phyloP scores from a whole-genome alignment of 2,888 invertebrate species.

The Heliconius hortense region DNA sequence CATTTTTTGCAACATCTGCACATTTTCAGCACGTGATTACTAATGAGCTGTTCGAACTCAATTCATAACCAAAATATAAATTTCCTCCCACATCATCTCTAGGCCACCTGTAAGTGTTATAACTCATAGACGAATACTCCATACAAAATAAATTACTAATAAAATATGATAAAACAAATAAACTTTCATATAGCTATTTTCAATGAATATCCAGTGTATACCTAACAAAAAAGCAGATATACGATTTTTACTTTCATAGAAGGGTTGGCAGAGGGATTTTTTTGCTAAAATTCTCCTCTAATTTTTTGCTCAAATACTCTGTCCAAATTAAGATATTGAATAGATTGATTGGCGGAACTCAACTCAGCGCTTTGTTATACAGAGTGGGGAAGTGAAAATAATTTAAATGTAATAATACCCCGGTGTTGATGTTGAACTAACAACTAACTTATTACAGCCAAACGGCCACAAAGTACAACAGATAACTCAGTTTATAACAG shows the following conservation, averaged over 20 bases:
- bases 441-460: not conserved
- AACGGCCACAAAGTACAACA: not conserved
- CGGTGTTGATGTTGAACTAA: not conserved
- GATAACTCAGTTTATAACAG: not conserved
- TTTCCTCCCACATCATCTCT: conserved; percentile 6
- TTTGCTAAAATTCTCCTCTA: too few relatives aligned
- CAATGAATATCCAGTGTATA: too few relatives aligned
- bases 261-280: too few relatives aligned
- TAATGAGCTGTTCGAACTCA: conserved; percentile 15
- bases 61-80: conserved; percentile 19
- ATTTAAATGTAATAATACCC: too few relatives aligned
- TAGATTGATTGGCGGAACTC: too few relatives aligned
- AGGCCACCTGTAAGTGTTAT: conserved; percentile 15
- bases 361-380: too few relatives aligned
- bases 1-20: conserved; percentile 2
- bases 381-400: too few relatives aligned
- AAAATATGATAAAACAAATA: not conserved
- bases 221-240: too few relatives aligned
- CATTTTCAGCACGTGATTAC: conserved; percentile 16
- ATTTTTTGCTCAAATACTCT: too few relatives aligned
- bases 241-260: too few relatives aligned
- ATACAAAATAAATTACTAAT: conserved; percentile 12
- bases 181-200: not conserved
- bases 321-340: too few relatives aligned
- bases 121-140: not conserved